Conservation (phyloP, 1,140 invertebrate genomes). For the Papilio dardanus region DNA sequence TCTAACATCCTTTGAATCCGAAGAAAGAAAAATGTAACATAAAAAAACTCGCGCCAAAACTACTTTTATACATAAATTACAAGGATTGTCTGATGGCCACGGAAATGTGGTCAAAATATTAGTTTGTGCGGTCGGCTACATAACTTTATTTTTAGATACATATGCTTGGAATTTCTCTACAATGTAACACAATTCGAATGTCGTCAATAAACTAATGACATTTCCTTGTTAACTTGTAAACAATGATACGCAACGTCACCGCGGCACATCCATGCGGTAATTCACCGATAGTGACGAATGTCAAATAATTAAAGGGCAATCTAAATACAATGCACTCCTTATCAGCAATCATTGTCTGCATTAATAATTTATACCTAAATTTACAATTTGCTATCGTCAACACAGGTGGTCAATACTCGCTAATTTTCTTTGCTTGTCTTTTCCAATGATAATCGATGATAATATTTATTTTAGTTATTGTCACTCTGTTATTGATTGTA, state of each 20-base stretch:
- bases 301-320: neutral
- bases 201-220: neutral
- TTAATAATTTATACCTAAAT: neutral
- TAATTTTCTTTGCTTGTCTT: conserved; percentile 11
- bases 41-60: too few species aligned
- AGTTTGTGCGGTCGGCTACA: too few species aligned
- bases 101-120: too few species aligned
- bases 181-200: neutral
- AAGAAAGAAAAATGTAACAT: too few species aligned
- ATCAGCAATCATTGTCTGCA: neutral
- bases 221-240: conserved; percentile 6
- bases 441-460: neutral
- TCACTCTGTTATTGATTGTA: neutral
- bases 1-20: too few species aligned
- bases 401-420: neutral
- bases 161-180: neutral
- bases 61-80: too few species aligned
- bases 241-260: neutral
- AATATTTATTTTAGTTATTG: neutral
- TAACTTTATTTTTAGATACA: neutral
- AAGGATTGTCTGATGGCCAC: too few species aligned
- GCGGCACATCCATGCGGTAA: neutral
- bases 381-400: neutral
- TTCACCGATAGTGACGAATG: conserved; percentile 9
- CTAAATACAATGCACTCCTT: conserved; percentile 11